Evolutionary conservation across 1,140 invertebrate species (phyloP), one percentile per base, ranked within the genome.

Genomic region (Arion vulgaris): DNA sequence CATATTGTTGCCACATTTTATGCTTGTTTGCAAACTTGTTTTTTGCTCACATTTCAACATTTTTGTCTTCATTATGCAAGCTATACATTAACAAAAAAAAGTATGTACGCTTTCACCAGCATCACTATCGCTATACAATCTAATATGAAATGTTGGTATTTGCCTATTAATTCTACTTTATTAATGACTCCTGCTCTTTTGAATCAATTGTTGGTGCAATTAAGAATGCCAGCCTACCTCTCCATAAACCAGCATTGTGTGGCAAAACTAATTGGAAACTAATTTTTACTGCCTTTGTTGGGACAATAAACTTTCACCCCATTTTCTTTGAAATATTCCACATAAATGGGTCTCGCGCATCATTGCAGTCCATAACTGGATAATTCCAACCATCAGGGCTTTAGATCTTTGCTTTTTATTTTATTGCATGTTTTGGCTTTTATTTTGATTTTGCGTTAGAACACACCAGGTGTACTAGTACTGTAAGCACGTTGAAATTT

Each of bases 231-330:
- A 7, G n/a, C 62, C 5, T 32, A 13, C 4, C 26, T 32, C 62
- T 32, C 62, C 62, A 66, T 66, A 66, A 66, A 66, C 62, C 28
- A 66, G 9, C n/a, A 28, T 66, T 66, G 62, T 28, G 62, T 32
- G 32, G 32, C 62, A 66, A 66, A 66, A 66, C 62, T 66, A 66
- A 66, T 66, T 66, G 62, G 62, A 66, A 66, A 66, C n/a, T 66
- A 66, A 66, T 66, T 66, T 66, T 66, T 66, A 66, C 62, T 66
- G 62, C 62, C 28, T 66, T 66, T 66, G 62, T 66, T 2, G 62
- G 26, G 62, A 19, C 28, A 66, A 66, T 32, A 28, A 13, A 7
- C 28, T 28, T 66, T 66, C 62, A 66, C 62, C n/a, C 62, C 17
- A 23, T 28, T 23, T 28, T 66, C n/a, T 4, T 32, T 32, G n/a